Evolutionary conservation across 2,113 vertebrate species (phyloP), one percentile per base, ranked within the genome.

Genomic region (Cyprinodon variegatus): DNA sequence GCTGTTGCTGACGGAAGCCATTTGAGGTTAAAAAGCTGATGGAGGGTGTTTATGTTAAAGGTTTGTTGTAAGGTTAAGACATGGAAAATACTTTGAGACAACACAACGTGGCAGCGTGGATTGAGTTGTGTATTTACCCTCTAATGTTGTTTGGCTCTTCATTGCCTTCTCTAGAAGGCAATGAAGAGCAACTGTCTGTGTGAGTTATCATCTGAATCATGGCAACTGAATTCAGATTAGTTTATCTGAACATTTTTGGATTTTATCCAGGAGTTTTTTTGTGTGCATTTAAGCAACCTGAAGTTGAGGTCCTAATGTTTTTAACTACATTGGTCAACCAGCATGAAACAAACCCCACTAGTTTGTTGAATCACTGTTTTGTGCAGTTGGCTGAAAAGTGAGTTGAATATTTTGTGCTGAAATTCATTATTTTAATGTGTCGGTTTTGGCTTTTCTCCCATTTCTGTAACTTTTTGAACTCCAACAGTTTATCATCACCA

Each of bases 1-100:
- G 86, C 79, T 86, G 63, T 75, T 89, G 81, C 74, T 76, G 66
- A 68, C 74, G 65, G 84, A 45, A 37, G 80, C 76, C 79, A 77
- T 80, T 81, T 84, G 39, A 77, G 65, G 29, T 78, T 75, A 79
- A 83, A 76, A 70, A 43, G 65, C 57, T 65, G 75, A 80, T 70
- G 78, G 77, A 78, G 62, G 76, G 61, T 74, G 29, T 80, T 83
- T 39, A 70, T 69, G 59, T 76, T 79, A 61, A 45, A 38, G 68
- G 64, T 65, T 14, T 67, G 6, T 37, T 46, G 40, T 64, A 14
- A n/a, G 48, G 12, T 65, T 79, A 48, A 11, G 61, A n/a, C 17
- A 22, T 29, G 61, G 57, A 76, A 64, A 22, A 66, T 36, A 15
- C 68, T 68, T 37, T 41, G 36, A 11, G 53, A 46, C 50, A 17